Conservation (phyloP, 2,113 vertebrate species). For the Amphilophus citrinellus region DNA sequence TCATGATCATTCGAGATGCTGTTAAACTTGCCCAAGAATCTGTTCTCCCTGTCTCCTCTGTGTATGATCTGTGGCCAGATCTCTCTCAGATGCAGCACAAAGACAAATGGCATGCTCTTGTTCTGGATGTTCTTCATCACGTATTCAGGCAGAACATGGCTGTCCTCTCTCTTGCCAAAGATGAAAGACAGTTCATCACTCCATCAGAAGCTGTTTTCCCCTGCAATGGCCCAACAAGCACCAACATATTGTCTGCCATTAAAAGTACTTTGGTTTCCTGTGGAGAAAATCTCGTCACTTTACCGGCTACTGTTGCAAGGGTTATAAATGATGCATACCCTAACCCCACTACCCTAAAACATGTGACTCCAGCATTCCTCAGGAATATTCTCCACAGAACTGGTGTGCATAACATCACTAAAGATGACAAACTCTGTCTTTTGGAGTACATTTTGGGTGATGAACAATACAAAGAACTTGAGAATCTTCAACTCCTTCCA, state of each 20-base stretch:
- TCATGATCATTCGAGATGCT: constrained; percentile 75
- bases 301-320: too few species aligned
- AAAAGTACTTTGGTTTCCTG: too few species aligned
- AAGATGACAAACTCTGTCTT: constrained; percentile 72
- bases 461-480: constrained; percentile 75
- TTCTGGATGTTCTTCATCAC: constrained; percentile 67
- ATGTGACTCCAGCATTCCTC: constrained; percentile 75
- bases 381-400: constrained; percentile 66
- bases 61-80: constrained; percentile 86
- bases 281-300: too few species aligned
- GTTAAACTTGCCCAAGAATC: constrained; percentile 55
- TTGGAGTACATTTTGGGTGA: constrained; percentile 81
- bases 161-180: too few species aligned
- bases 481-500: constrained; percentile 84
- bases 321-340: too few species aligned
- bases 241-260: too few species aligned
- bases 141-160: constrained; percentile 69
- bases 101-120: constrained; percentile 74
- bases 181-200: too few species aligned
- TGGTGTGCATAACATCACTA: not conserved
- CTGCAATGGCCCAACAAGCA: too few species aligned
- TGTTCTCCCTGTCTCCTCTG: constrained; percentile 52
- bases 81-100: constrained; percentile 55
- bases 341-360: constrained; percentile 22
- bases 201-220: too few species aligned